A percentile compares a stretch with the other conserved stretches of the same genome.
phyloP scores from a whole-genome alignment of 2,888 invertebrate species.

The Heteromurus nitidus region DNA sequence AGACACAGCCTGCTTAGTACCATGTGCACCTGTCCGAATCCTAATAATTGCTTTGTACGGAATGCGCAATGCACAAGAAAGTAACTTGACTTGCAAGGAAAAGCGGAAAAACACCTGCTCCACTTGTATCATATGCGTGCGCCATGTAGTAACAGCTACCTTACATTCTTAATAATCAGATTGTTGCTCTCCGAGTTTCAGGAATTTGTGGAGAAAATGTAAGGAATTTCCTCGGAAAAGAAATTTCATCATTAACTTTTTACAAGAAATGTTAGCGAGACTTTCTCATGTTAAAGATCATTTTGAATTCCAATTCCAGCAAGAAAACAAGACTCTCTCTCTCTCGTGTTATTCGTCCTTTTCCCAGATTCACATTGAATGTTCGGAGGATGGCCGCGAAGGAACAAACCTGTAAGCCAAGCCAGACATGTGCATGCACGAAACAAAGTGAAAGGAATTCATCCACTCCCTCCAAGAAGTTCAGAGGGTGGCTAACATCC shows the following conservation, averaged over 20 bases:
- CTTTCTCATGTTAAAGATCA: no score
- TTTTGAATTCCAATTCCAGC: no score
- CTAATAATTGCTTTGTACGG: no score
- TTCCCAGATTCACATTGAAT: background rate
- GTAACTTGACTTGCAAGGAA: background rate
- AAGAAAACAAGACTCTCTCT: no score
- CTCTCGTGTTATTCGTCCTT: background rate
- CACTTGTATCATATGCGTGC: background rate
- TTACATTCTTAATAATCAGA: background rate
- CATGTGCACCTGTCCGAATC: no score
- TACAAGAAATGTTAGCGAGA: no score
- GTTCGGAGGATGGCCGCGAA: slow-evolving; percentile 33
- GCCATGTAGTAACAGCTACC: background rate
- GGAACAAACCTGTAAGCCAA: no score
- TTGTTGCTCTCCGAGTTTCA: slow-evolving; percentile 9
- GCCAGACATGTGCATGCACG: slow-evolving; percentile 12
- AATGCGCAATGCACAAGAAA: background rate
- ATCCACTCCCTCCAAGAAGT: background rate
- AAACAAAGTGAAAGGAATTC: background rate
- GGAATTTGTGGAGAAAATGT: background rate
- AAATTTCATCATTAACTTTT: background rate
- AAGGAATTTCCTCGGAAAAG: background rate
- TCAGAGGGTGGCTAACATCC: background rate
- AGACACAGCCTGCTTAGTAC: no score
- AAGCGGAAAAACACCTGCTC: background rate